Conservation (phyloP, 1,140 invertebrate genomes). For the Colletes gigas region DNA sequence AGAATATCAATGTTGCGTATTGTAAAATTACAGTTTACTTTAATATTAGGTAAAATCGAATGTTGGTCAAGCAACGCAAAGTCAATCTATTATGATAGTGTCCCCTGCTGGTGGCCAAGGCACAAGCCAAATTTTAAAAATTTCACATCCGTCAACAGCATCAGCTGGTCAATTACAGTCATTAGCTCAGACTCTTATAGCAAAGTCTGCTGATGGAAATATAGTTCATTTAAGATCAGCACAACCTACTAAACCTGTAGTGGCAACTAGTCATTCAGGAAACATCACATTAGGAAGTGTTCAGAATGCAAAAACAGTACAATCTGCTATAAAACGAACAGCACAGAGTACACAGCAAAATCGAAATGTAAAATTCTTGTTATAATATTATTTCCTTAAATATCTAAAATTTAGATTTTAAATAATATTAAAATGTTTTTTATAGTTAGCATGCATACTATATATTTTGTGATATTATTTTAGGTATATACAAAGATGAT, state of each 20-base stretch:
- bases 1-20: background rate
- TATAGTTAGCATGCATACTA: background rate
- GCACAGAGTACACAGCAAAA: slow-evolving; percentile 70
- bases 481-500: slow-evolving; percentile 84
- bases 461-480: slow-evolving; percentile 23
- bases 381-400: background rate
- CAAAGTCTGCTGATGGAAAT: slow-evolving; percentile 78
- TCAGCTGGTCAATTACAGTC: slow-evolving; percentile 77
- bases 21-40: slow-evolving; percentile 19
- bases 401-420: background rate
- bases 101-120: slow-evolving; percentile 77
- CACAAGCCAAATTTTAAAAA: slow-evolving; percentile 78
- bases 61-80: slow-evolving; percentile 68
- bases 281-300: slow-evolving; percentile 74
- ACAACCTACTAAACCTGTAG: slow-evolving; percentile 59
- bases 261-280: slow-evolving; percentile 69
- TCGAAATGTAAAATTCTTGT: slow-evolving; percentile 70
- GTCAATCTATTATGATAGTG: slow-evolving; percentile 80
- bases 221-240: slow-evolving; percentile 78
- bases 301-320: slow-evolving; percentile 72
- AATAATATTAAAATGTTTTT: slow-evolving; percentile 1
- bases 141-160: slow-evolving; percentile 78
- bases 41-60: slow-evolving; percentile 72
- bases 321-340: slow-evolving; percentile 74
- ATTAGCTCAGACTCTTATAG: slow-evolving; percentile 78